Conservation (phyloP, 2,113 vertebrate genomes). For the Pipra filicauda region DNA sequence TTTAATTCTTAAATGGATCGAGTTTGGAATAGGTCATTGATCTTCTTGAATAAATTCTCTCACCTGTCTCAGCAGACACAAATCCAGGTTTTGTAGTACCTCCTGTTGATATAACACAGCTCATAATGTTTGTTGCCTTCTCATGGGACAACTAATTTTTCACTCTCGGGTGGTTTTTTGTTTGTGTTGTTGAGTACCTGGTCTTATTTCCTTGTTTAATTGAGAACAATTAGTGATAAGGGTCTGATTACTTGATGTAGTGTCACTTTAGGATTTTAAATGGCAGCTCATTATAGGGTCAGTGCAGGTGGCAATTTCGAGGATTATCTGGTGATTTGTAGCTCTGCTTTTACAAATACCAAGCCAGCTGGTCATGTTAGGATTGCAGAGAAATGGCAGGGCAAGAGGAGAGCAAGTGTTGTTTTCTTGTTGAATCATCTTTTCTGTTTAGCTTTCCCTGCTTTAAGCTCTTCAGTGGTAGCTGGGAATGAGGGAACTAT, state of each 20-base stretch:
- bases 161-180: background rate
- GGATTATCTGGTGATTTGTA: background rate
- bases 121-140: background rate
- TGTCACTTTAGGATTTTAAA: background rate
- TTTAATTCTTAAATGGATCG: background rate
- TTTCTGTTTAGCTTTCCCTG: background rate
- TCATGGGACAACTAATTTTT: background rate
- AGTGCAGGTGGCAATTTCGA: background rate
- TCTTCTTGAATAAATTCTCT: background rate
- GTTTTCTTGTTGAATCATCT: accelerated
- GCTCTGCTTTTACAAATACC: background rate
- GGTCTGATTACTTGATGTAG: background rate
- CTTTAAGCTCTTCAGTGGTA: background rate
- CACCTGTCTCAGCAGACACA: background rate
- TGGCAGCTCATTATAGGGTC: background rate
- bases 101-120: background rate
- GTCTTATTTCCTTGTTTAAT: background rate
- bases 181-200: background rate
- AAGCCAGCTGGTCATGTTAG: background rate
- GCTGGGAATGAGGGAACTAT: background rate
- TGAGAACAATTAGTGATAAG: background rate
- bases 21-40: background rate
- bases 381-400: background rate
- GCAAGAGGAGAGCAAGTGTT: background rate
- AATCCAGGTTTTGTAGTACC: background rate